Percentiles rank a stretch among this genome's conserved stretches.
These are phyloP conservation scores for Campylorhamphus procurvoides DNA, from an alignment of 2,113 vertebrate species.

Conservation along the genomic window DNA sequence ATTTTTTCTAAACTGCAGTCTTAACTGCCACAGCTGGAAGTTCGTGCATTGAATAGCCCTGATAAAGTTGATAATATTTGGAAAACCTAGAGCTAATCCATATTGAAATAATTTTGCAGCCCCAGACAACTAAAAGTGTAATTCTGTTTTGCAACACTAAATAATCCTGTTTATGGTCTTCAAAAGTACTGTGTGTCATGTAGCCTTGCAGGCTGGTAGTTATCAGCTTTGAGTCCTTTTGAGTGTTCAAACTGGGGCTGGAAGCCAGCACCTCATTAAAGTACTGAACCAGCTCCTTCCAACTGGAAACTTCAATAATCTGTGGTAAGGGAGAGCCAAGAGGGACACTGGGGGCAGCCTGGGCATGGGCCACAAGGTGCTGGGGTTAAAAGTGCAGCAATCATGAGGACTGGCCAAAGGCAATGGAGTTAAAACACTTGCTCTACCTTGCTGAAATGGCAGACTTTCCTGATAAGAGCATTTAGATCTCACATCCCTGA, in stretches of 20 bases:
- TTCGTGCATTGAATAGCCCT: not conserved
- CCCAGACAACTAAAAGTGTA: not conserved
- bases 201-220: not conserved
- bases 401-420: not conserved
- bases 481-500: not conserved
- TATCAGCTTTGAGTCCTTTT: not conserved
- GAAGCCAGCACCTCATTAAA: not conserved
- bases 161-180: not conserved
- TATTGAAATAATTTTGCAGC: not conserved
- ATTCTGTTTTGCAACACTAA: not conserved
- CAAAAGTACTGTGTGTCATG: not conserved
- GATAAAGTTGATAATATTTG: not conserved
- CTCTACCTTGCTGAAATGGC: not conserved
- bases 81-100: not conserved
- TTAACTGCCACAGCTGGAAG: not conserved
- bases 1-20: not conserved
- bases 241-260: not conserved
- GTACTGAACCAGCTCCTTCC: not conserved
- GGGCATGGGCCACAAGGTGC: not conserved
- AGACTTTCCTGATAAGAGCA: not conserved
- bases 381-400: not conserved
- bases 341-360: not conserved
- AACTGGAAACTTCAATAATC: slow-evolving; percentile 10
- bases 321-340: not conserved
- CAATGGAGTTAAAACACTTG: not conserved